Evolutionary conservation across 2,888 invertebrate species (phyloP).

Genomic region (Plagodis pulveraria): DNA sequence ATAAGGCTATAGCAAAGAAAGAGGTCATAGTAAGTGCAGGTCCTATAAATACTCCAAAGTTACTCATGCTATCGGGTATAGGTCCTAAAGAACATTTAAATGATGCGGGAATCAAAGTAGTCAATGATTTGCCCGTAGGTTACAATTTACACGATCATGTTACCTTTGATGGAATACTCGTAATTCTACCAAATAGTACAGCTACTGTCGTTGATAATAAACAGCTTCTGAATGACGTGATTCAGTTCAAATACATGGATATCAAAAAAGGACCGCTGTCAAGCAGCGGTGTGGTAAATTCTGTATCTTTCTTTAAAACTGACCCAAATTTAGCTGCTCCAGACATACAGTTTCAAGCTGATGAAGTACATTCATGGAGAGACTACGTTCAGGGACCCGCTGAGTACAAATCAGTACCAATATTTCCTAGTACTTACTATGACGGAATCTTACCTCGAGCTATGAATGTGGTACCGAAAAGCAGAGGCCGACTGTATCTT

Average conservation of each 20-base stretch:
- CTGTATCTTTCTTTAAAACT: conserved; percentile 84
- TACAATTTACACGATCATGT: conserved; percentile 71
- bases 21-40: conserved; percentile 69
- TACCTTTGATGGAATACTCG: conserved; percentile 72
- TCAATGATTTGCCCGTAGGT: conserved; percentile 65
- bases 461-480: conserved; percentile 84
- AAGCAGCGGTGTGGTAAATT: conserved; percentile 80
- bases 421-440: conserved; percentile 85
- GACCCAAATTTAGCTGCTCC: conserved; percentile 77
- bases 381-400: conserved; percentile 82
- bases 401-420: conserved; percentile 46
- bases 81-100: conserved; percentile 62
- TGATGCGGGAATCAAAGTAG: conserved; percentile 51
- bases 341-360: conserved; percentile 83
- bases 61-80: conserved; percentile 69
- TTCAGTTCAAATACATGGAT: conserved; percentile 60
- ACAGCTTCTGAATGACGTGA: conserved; percentile 64
- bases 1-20: conserved; percentile 58
- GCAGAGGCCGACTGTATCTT: conserved; percentile 85
- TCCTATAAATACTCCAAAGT: conserved; percentile 61
- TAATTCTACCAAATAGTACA: conserved; percentile 80
- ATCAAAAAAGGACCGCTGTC: conserved; percentile 77
- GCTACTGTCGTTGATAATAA: conserved; percentile 68
- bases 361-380: conserved; percentile 13
- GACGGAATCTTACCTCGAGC: conserved; percentile 83